Conservation (phyloP, 23 tunicate genomes). For the Aplidium turbinatum region DNA sequence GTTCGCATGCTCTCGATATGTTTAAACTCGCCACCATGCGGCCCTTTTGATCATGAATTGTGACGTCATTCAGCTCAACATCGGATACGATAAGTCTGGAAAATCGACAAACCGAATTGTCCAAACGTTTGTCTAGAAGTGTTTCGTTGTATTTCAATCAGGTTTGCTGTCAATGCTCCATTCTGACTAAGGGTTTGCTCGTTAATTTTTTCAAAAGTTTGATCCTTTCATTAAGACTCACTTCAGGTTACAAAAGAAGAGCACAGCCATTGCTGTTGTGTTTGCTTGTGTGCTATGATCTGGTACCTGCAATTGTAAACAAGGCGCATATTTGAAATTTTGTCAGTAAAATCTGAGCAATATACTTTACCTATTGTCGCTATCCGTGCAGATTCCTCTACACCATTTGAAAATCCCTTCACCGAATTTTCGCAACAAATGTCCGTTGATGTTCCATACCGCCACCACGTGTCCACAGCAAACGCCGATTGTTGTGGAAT, state of each 20-base stretch:
- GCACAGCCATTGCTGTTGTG: too few species aligned
- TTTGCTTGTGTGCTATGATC: too few species aligned
- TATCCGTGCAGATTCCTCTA: conserved; percentile 47
- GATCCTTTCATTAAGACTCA: too few species aligned
- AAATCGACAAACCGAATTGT: not conserved
- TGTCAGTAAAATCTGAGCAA: too few species aligned
- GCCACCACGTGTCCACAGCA: conserved; percentile 53
- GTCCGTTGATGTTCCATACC: conserved; percentile 37
- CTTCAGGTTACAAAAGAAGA: too few species aligned
- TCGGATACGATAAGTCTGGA: conserved; percentile 49
- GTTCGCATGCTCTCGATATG: not conserved
- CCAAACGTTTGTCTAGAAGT: too few species aligned
- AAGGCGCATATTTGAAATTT: too few species aligned
- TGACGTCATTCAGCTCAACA: conserved; percentile 32
- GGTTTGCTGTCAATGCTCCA: too few species aligned
- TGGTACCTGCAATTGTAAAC: too few species aligned
- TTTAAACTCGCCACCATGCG: conserved; percentile 31
- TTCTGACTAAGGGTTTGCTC: too few species aligned
- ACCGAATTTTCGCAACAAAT: conserved; percentile 44
- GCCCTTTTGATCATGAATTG: conserved; percentile 42
- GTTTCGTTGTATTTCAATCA: too few species aligned
- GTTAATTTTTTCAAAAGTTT: too few species aligned
- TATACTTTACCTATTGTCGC: conserved; percentile 38
- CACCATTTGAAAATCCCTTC: conserved; percentile 52
- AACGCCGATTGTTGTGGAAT: conserved; percentile 29